Conservation (phyloP, 2,113 vertebrate species). For the Spea bombifrons region DNA sequence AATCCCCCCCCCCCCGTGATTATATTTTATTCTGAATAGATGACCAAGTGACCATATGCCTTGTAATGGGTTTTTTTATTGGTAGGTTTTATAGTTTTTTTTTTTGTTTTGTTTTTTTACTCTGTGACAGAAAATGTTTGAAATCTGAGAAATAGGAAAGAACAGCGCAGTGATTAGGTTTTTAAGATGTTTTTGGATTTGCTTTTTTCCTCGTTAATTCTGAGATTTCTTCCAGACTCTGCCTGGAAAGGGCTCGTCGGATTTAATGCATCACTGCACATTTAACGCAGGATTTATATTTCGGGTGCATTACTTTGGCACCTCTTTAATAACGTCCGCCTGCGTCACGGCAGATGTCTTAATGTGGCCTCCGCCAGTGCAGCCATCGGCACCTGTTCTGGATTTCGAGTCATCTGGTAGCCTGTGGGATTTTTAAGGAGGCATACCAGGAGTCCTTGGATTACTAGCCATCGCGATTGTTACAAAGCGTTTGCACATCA, state of each 20-base stretch:
- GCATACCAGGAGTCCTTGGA: slow-evolving; percentile 72
- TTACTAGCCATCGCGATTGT: neutral
- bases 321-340: slow-evolving; percentile 17
- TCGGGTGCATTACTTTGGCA: slow-evolving; percentile 7
- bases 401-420: slow-evolving; percentile 78
- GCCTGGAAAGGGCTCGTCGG: neutral
- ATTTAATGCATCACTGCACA: neutral
- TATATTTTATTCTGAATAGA: too few relatives aligned
- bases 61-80: too few relatives aligned
- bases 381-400: slow-evolving; percentile 70
- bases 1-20: too few relatives aligned
- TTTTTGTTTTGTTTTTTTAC: neutral
- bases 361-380: neutral
- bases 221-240: neutral
- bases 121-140: slow-evolving; percentile 2
- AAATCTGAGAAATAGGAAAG: neutral
- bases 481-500: too few relatives aligned
- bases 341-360: slow-evolving; percentile 20
- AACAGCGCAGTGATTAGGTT: neutral
- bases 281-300: neutral
- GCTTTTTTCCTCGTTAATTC: neutral
- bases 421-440: slow-evolving; percentile 71
- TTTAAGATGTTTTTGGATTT: neutral
- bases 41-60: too few relatives aligned
- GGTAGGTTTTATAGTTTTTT: too few relatives aligned